Conservation (phyloP, 1,140 invertebrate species). For the Sminthurinus signatus region DNA sequence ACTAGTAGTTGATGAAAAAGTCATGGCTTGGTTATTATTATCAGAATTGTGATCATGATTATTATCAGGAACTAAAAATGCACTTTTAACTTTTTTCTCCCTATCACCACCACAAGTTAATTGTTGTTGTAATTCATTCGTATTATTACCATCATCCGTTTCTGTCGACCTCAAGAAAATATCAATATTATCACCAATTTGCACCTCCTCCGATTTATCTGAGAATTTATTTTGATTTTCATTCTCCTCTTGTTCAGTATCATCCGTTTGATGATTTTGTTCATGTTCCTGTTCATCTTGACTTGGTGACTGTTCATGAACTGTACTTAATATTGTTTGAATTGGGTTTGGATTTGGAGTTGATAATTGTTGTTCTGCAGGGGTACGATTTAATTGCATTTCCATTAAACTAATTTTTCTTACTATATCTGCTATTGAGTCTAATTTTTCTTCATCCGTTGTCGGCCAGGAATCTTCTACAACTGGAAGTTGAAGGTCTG, state of each 20-base stretch:
- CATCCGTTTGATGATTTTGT: neutral
- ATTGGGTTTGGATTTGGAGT: neutral
- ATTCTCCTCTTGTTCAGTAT: neutral
- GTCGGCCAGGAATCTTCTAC: neutral
- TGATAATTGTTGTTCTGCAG: neutral
- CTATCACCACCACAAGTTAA: conserved; percentile 10
- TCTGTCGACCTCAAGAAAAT: no score
- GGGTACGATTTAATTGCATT: neutral
- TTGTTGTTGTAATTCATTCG: no score
- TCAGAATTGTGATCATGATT: neutral
- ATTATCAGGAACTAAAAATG: no score
- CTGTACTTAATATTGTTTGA: neutral
- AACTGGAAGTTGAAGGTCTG: neutral
- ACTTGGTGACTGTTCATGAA: no score
- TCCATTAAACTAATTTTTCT: conserved; percentile 31
- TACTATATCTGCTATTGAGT: conserved; percentile 25
- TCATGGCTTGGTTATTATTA: no score
- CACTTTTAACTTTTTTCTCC: no score
- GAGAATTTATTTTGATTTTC: neutral
- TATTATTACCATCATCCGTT: no score
- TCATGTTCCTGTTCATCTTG: neutral
- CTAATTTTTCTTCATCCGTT: conserved; percentile 21
- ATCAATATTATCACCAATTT: no score
- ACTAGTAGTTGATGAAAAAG: no score
- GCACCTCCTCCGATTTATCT: neutral